Percentiles rank a stretch among this genome's conserved stretches.
Conservation (phyloP, 2,113 vertebrate genomes). For the Channa maculata region DNA sequence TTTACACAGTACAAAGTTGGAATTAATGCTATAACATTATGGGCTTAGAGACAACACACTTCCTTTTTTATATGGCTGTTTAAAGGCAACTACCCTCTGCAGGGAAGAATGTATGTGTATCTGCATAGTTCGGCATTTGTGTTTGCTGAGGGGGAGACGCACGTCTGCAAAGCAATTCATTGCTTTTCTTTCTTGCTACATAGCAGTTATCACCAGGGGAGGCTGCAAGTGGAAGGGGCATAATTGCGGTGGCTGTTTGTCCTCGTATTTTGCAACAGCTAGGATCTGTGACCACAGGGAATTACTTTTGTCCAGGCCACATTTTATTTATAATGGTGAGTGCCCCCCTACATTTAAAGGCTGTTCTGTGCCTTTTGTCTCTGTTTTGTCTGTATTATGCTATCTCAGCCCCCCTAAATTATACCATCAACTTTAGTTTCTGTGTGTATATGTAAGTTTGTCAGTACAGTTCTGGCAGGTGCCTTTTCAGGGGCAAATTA, state of each 20-base stretch:
- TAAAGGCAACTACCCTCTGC: slow-evolving; percentile 40
- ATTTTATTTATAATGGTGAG: slow-evolving; percentile 24
- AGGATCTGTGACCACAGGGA: slow-evolving; percentile 26
- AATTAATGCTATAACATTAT: slow-evolving; percentile 18
- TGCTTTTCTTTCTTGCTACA: slow-evolving; percentile 35
- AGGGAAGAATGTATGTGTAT: slow-evolving; percentile 46
- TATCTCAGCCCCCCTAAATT: slow-evolving; percentile 37
- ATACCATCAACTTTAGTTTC: slow-evolving; percentile 30
- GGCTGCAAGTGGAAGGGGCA: slow-evolving; percentile 52
- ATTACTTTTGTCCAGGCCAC: slow-evolving; percentile 44
- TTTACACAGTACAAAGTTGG: slow-evolving; percentile 63
- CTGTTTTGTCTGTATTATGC: slow-evolving; percentile 26
- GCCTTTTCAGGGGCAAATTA: slow-evolving; percentile 18
- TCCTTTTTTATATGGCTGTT: slow-evolving; percentile 17
- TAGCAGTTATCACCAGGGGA: slow-evolving; percentile 56
- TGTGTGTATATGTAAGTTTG: slow-evolving; percentile 12
- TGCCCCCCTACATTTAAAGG: slow-evolving; percentile 46
- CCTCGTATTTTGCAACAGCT: slow-evolving; percentile 32
- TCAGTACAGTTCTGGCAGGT: background rate
- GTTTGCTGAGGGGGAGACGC: slow-evolving; percentile 61
- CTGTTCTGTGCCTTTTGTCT: slow-evolving; percentile 36
- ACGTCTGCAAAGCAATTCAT: slow-evolving; percentile 66
- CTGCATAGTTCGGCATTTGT: slow-evolving; percentile 65
- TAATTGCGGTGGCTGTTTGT: slow-evolving; percentile 71
- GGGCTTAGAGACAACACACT: background rate